Percentiles rank a stretch among this genome's conserved stretches.
Evolutionary conservation across 2,797 vertebrate species (phyloP).

Genomic region (Sebastes alutus): DNA sequence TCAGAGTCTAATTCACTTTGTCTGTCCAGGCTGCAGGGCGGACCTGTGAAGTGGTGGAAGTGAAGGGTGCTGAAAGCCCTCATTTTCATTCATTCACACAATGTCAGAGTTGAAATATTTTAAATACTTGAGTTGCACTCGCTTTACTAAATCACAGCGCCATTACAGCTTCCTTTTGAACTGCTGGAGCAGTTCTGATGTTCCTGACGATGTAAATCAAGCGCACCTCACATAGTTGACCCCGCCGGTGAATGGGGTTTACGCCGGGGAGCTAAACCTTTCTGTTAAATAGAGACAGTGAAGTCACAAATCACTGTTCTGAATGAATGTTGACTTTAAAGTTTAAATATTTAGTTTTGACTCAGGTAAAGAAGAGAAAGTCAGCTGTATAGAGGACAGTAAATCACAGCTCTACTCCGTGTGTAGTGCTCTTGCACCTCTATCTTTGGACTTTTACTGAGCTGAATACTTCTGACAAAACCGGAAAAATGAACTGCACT

Average conservation of each 20-base stretch:
- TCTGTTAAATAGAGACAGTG: background rate
- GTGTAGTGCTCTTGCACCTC: background rate
- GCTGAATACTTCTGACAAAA: background rate
- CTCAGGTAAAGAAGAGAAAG: background rate
- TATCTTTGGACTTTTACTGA: background rate
- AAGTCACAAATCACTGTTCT: constrained; percentile 31
- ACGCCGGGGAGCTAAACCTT: background rate
- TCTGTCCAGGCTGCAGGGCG: constrained; percentile 44
- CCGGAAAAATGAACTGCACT: background rate
- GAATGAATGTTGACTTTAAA: background rate
- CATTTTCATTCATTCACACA: constrained; percentile 34
- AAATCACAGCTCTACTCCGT: background rate
- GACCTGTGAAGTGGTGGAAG: background rate
- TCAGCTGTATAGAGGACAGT: background rate
- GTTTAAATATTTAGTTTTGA: constrained; percentile 30
- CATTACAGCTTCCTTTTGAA: constrained; percentile 26
- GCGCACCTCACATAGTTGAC: constrained; percentile 26
- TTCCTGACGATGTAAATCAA: constrained; percentile 31
- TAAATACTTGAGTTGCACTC: constrained; percentile 18
- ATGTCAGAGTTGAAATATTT: constrained; percentile 55
- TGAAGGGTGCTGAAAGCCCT: constrained; percentile 56
- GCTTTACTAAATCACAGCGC: constrained; percentile 15
- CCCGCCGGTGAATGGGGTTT: constrained; percentile 2
- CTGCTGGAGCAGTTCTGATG: constrained; percentile 21
- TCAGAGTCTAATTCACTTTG: constrained; percentile 50